These are phyloP conservation scores for Paramuricea clavata DNA, from an alignment of 92 coral and sea anemone species.

Conservation along the genomic window DNA sequence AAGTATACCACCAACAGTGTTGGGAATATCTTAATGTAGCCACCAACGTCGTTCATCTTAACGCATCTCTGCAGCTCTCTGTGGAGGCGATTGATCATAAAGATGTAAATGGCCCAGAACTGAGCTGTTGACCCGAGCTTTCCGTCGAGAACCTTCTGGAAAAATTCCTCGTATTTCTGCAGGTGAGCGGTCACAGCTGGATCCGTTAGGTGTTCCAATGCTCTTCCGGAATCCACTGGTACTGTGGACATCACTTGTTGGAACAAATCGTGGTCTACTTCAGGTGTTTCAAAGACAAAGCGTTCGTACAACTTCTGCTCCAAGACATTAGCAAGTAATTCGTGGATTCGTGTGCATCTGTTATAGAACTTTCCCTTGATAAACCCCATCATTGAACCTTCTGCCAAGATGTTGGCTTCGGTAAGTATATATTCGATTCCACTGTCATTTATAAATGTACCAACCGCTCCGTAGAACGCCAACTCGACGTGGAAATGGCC, in stretches of 20 bases:
- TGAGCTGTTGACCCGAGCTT: conserved; percentile 12
- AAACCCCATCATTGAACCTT: not conserved
- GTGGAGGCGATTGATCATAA: not conserved
- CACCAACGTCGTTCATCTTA: not conserved
- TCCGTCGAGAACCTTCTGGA: not conserved
- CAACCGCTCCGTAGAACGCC: conserved; percentile 24
- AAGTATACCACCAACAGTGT: not conserved
- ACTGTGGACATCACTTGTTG: not conserved
- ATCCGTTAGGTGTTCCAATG: not conserved
- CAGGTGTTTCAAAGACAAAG: not conserved
- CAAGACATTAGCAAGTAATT: conserved; percentile 6
- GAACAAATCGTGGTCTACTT: not conserved
- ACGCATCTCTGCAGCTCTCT: not conserved
- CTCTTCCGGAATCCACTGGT: not conserved
- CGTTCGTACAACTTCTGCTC: conserved; percentile 23
- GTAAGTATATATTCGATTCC: not conserved
- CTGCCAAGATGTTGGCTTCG: not conserved
- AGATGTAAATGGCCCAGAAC: conserved; percentile 12
- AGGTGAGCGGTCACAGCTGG: not conserved
- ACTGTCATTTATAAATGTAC: conserved; percentile 23
- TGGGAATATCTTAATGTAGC: not conserved
- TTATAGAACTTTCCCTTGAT: not conserved
- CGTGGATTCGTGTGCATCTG: conserved; percentile 8
- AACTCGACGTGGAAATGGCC: conserved; percentile 13
- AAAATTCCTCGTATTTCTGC: not conserved